phyloP scores from a whole-genome alignment of 2,113 vertebrate genomes.

The Crotalus viridis region DNA sequence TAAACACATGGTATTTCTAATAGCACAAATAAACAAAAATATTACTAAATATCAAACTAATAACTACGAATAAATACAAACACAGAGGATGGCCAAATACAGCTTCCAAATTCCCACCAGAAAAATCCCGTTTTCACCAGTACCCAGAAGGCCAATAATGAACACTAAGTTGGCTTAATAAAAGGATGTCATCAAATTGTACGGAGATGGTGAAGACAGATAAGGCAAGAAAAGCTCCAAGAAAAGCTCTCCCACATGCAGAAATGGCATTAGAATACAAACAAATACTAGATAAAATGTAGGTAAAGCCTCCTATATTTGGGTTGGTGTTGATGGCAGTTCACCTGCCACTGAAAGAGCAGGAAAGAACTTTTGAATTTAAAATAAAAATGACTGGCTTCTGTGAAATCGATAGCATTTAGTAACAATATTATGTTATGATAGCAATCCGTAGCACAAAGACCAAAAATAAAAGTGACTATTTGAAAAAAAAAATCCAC shows the following conservation, averaged over 20 bases:
- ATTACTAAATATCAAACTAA: neutral
- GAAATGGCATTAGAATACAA: neutral
- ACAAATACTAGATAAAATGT: neutral
- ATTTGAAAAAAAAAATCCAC: neutral
- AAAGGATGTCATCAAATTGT: neutral
- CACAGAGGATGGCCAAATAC: neutral
- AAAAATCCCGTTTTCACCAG: neutral
- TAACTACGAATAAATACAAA: neutral
- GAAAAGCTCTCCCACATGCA: neutral
- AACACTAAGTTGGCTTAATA: neutral
- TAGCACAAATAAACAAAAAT: neutral
- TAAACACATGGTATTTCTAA: neutral
- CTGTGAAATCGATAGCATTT: neutral
- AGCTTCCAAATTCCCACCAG: neutral
- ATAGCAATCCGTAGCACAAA: neutral
- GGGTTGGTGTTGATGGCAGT: neutral
- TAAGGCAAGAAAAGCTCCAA: neutral
- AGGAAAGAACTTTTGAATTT: neutral
- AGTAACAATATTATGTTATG: neutral
- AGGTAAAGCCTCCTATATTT: neutral
- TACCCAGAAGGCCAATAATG: neutral
- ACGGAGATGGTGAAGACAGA: neutral
- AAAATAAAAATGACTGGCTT: neutral
- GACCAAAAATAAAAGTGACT: neutral
- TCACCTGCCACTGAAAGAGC: neutral